phyloP scores from a whole-genome alignment of 1,140 invertebrate genomes.

The Sarcophaga peregrina region DNA sequence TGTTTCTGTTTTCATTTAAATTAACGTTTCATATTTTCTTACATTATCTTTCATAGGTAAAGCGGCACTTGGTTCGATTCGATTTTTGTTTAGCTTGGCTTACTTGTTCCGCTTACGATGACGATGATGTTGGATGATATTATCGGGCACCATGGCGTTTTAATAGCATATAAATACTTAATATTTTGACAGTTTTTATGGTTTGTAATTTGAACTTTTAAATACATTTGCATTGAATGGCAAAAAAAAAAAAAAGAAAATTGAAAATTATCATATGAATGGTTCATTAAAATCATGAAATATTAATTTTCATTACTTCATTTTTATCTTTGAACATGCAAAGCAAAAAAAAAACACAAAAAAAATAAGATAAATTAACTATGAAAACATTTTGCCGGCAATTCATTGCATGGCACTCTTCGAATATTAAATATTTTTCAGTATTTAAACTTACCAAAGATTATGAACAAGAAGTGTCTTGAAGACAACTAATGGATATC shows the following conservation, averaged over 20 bases:
- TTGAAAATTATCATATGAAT: slow-evolving; percentile 24
- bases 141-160: slow-evolving; percentile 37
- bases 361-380: no score
- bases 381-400: no score
- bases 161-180: slow-evolving; percentile 40
- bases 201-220: slow-evolving; percentile 22
- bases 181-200: slow-evolving; percentile 38
- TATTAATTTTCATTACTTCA: slow-evolving; percentile 23
- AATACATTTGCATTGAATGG: neutral
- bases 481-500: no score
- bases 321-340: neutral
- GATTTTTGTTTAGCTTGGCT: neutral
- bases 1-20: neutral
- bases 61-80: neutral
- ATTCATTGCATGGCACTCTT: no score
- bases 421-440: no score
- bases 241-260: neutral
- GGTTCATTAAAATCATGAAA: slow-evolving; percentile 21
- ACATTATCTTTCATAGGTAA: neutral
- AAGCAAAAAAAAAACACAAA: neutral
- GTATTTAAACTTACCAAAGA: no score
- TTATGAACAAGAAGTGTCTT: no score
- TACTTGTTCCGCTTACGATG: neutral
- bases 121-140: slow-evolving; percentile 14
- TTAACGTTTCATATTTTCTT: slow-evolving; percentile 35